Base-by-base conservation (phyloP, 2,797 vertebrate species). In the Betta splendens region DNA sequence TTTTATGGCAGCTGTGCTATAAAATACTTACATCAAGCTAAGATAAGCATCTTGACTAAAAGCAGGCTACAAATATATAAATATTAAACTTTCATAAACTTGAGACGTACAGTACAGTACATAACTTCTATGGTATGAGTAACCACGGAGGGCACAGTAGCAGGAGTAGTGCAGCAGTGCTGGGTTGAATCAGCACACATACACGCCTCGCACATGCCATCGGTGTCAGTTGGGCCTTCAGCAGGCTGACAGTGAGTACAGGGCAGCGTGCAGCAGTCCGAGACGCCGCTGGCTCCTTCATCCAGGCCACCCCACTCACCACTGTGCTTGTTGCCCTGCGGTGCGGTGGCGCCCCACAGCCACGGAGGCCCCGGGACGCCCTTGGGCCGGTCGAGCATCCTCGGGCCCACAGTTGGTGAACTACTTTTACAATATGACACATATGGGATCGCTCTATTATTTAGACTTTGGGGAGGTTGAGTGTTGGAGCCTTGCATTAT, bases 321-420 rank as follows among this genome's bases (percentile, higher is more conserved):
- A 12, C 54, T 26, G 29, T 65, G 23, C 46, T 33, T 52, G 55
- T 66, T 1, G 10, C 57, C 72, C 64, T 16, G 52, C 62, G 64
- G 49, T 73, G 51, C 15, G 17, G 53, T 45, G 50, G 60, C 32
- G 28, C 29, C 7, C 23, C 49, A 18, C 58, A 49, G 76, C 35
- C 70, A 42, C 13, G 9, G 45, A 80, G 43, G 61, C 81, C 72
- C 36, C 47, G 64, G 50, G 69, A 62, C 72, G 61, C 55, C 81
- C 68, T 46, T 46, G 61, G 67, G 73, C 73, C 56, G 31, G 72
- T 53, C 68, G 72, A 76, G 78, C 77, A 46, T 85, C 81, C 85
- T 77, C 65, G 7, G 84, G 79, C 76, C 72, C 79, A 89, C 89
- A 89, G 86, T 90, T 89, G 89, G 89, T 87, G 87, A 86, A 89